Evolutionary conservation across 1,140 invertebrate species (phyloP), one percentile per base, ranked within the genome.

Genomic region (Monomorium pharaonis): DNA sequence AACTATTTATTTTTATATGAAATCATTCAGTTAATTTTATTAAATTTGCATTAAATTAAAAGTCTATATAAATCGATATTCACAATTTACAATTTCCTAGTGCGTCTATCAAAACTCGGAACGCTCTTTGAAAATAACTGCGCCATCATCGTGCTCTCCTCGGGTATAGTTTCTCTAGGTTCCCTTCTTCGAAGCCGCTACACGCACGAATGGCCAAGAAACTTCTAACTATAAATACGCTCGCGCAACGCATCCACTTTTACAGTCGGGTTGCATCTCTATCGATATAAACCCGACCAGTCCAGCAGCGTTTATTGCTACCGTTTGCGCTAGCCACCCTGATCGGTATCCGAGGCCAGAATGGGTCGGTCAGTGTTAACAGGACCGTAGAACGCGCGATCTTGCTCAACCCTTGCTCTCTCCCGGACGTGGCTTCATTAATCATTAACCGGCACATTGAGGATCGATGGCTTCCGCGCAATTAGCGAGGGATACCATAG

Each of bases 401-500:
- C 44, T 58, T 84, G 81, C 2, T 84, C 74, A 77, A 84, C 72
- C 81, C 81, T 84, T 84, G 81, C 72, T 21, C 81, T 77, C 44
- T 62, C 33, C 42, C 54, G 78, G 51, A 72, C 58, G 21, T 77
- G 33, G 56, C 81, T 63, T 84, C 81, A 77, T 84, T 84, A 84
- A 84, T 84, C 81, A 84, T 84, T 84, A 84, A 84, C 69, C 56
- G 70, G 33, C 27, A 33, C 47, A 84, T 77, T 21, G 72, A 56
- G 42, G 70, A 76, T 75, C 81, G 56, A 77, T 77, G 72, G 47
- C 42, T 84, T 84, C 81, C 81, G 74, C 60, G 81, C 81, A 84
- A 84, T 84, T 84, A 76, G 72, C 72, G 44, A 76, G 37, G 78
- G 67, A 83, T 74, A 37, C 67, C 67, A 44, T 74, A 58, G 14